Evolutionary conservation across 2,113 vertebrate species (phyloP).

Genomic region (Coptodon rendalli): DNA sequence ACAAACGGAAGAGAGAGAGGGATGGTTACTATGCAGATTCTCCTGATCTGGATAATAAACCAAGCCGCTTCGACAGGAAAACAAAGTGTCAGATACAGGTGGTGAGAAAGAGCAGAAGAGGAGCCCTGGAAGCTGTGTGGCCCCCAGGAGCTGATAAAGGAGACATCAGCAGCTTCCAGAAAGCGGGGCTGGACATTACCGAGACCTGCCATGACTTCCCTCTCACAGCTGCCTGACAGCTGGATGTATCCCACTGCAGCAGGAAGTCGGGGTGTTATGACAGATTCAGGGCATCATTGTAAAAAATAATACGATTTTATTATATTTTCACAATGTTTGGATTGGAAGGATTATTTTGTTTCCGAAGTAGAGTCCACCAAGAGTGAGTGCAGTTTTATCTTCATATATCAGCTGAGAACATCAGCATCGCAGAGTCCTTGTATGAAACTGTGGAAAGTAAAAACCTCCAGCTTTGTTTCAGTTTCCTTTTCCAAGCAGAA

Average conservation of each 20-base stretch:
- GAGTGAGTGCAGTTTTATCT: not conserved
- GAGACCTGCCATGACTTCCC: constrained; percentile 20
- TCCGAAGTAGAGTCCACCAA: not conserved
- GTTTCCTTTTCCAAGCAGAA: not conserved
- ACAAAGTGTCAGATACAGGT: not conserved
- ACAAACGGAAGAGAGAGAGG: constrained; percentile 62
- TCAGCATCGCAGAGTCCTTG: not conserved
- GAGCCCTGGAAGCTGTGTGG: constrained; percentile 62
- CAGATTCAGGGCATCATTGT: constrained; percentile 34
- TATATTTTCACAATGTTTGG: constrained; percentile 63
- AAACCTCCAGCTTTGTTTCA: not conserved
- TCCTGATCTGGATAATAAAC: constrained; percentile 68
- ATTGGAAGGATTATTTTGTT: not conserved
- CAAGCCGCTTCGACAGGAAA: constrained; percentile 53
- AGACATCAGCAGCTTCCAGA: constrained; percentile 65
- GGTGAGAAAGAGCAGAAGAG: constrained; percentile 68
- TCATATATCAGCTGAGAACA: not conserved
- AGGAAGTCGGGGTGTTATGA: not conserved
- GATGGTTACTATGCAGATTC: constrained; percentile 73
- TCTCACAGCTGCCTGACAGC: not conserved
- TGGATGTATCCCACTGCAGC: not conserved
- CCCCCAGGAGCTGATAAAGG: not conserved
- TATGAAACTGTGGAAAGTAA: not conserved
- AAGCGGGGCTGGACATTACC: not conserved
- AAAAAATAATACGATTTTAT: constrained; percentile 63